Percentiles rank a stretch among this genome's conserved stretches.
These are phyloP conservation scores for Limonius californicus DNA, from an alignment of 1,140 invertebrate genomes.

Conservation along the genomic window DNA sequence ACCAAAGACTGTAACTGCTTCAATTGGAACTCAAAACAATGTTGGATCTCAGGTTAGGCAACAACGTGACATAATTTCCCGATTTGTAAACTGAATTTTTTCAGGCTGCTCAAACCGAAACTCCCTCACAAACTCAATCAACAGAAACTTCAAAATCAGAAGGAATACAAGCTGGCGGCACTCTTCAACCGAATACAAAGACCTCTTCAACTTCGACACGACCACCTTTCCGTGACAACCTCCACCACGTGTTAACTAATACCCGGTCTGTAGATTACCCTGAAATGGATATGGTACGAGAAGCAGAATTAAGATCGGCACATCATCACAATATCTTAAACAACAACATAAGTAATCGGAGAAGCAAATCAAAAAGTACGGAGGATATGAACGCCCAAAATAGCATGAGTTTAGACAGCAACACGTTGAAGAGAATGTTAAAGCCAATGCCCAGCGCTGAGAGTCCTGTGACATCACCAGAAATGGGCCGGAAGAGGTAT, in stretches of 20 bases:
- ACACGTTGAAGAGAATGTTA: slow-evolving; percentile 88
- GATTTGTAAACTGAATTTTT: background rate
- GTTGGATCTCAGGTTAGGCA: slow-evolving; percentile 38
- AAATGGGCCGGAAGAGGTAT: slow-evolving; percentile 75
- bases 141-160: slow-evolving; percentile 65
- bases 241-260: slow-evolving; percentile 55
- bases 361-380: slow-evolving; percentile 81
- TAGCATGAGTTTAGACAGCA: slow-evolving; percentile 56
- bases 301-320: slow-evolving; percentile 56
- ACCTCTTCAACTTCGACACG: slow-evolving; percentile 59
- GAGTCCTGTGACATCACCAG: slow-evolving; percentile 82
- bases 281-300: slow-evolving; percentile 65
- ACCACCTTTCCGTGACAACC: slow-evolving; percentile 53
- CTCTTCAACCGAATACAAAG: slow-evolving; percentile 54
- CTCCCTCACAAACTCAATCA: slow-evolving; percentile 49
- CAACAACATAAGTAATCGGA: slow-evolving; percentile 54
- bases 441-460: slow-evolving; percentile 87
- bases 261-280: slow-evolving; percentile 74
- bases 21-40: slow-evolving; percentile 57
- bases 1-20: slow-evolving; percentile 58
- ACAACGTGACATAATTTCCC: background rate
- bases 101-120: slow-evolving; percentile 40
- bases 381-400: slow-evolving; percentile 76
- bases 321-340: slow-evolving; percentile 65
- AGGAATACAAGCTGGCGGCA: slow-evolving; percentile 75